Conservation (phyloP, 1,140 invertebrate genomes). For the Schlechtendalia chinensis region DNA sequence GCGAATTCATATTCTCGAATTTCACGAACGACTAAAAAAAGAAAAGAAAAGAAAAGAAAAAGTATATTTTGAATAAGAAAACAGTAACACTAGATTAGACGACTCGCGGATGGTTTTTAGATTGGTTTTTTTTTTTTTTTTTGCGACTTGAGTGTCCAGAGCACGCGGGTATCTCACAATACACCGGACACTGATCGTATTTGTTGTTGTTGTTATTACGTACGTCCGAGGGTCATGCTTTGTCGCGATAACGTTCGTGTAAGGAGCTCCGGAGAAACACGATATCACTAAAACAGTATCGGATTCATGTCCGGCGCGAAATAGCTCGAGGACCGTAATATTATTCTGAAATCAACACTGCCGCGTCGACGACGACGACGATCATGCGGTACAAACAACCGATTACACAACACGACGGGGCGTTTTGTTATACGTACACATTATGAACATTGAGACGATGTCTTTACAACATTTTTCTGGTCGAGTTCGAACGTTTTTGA, state of each 20-base stretch:
- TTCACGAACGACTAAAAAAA: background rate
- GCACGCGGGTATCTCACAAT: background rate
- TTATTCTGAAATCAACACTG: slow-evolving; percentile 35
- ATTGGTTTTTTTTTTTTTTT: too few species aligned
- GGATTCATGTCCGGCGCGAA: slow-evolving; percentile 19
- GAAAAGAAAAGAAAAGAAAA: too few species aligned
- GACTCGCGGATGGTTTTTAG: background rate
- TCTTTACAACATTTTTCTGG: too few species aligned
- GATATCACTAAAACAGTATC: slow-evolving; percentile 45
- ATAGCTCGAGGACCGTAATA: slow-evolving; percentile 28
- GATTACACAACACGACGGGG: background rate
- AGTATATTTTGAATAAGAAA: background rate
- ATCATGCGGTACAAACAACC: background rate
- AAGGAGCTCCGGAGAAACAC: slow-evolving; percentile 4
- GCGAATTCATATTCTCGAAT: slow-evolving; percentile 8
- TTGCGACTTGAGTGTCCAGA: background rate
- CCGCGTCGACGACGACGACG: background rate
- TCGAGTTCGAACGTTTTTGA: too few species aligned
- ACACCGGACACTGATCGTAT: background rate
- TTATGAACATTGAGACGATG: too few species aligned
- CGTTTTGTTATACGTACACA: too few species aligned
- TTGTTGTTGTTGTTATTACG: slow-evolving; percentile 7
- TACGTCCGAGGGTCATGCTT: slow-evolving; percentile 25
- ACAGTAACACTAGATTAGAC: background rate
- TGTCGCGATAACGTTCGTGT: background rate